Conservation (phyloP, 2,888 invertebrate genomes). For the Trachelus stipa region DNA sequence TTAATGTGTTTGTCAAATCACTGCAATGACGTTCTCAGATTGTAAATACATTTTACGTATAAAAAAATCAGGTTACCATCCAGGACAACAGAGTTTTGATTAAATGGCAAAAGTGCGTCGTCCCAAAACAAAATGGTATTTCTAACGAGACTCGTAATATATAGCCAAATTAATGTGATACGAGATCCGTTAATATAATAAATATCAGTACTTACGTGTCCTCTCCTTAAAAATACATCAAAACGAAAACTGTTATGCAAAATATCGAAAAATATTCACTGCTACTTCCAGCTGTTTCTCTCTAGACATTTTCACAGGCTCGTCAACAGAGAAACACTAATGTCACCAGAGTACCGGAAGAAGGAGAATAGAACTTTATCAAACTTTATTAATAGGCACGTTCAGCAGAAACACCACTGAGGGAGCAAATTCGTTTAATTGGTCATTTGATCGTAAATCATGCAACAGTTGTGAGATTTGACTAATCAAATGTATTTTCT, state of each 20-base stretch:
- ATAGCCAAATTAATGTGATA: not conserved
- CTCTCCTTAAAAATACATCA: constrained; percentile 21
- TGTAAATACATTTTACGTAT: not conserved
- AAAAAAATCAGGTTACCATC: not conserved
- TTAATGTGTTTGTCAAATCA: not conserved
- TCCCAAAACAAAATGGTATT: not conserved
- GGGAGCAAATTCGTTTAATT: too few species aligned
- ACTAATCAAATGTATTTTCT: too few species aligned
- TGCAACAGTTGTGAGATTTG: too few species aligned
- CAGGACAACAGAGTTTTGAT: not conserved
- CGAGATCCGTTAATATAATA: not conserved
- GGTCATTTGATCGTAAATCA: too few species aligned
- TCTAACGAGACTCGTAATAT: not conserved
- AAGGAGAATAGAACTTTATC: not conserved
- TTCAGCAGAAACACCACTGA: too few species aligned
- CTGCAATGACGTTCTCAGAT: not conserved
- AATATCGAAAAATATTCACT: constrained; percentile 48
- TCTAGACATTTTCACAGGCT: constrained; percentile 15
- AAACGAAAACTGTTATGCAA: constrained; percentile 41
- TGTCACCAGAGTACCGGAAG: not conserved
- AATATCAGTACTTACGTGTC: constrained; percentile 30
- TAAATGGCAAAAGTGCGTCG: not conserved
- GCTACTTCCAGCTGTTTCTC: constrained; percentile 46
- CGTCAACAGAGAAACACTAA: not conserved
- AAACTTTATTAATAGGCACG: not conserved